Evolutionary conservation across 2,797 vertebrate species (phyloP).

Genomic region (Lerista edwardsae): DNA sequence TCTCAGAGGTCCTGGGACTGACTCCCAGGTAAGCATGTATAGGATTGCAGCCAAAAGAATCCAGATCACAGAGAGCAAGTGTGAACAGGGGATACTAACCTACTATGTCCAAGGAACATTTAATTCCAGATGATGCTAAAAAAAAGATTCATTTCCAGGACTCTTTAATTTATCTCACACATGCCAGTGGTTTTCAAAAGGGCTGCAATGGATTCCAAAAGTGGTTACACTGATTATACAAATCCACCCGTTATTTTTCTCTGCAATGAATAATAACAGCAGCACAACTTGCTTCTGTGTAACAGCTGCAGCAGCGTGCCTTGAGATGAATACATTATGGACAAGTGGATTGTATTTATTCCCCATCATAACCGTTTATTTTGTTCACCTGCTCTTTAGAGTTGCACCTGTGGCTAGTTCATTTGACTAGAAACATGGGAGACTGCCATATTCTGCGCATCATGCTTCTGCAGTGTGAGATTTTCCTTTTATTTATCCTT

Average conservation of each 20-base stretch:
- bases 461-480: conserved; percentile 51
- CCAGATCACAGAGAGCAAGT: not conserved
- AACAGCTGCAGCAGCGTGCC: conserved; percentile 71
- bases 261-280: conserved; percentile 42
- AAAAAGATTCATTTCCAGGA: not conserved
- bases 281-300: conserved; percentile 51
- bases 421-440: conserved; percentile 66
- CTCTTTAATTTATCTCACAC: not conserved
- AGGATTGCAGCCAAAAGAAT: not conserved
- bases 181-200: conserved; percentile 6
- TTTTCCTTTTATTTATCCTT: conserved; percentile 61
- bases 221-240: conserved; percentile 8
- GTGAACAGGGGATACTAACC: not conserved
- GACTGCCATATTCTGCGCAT: conserved; percentile 56
- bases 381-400: conserved; percentile 74
- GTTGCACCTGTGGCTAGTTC: conserved; percentile 73
- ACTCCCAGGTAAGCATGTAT: not conserved
- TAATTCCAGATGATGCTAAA: not conserved
- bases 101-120: no score
- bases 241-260: not conserved
- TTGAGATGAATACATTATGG: conserved; percentile 69
- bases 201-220: not conserved
- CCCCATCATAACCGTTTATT: conserved; percentile 72
- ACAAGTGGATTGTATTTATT: conserved; percentile 67
- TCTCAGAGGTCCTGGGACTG: not conserved